Conservation (phyloP, 2,888 invertebrate species). For the Drosophila emarginata region DNA sequence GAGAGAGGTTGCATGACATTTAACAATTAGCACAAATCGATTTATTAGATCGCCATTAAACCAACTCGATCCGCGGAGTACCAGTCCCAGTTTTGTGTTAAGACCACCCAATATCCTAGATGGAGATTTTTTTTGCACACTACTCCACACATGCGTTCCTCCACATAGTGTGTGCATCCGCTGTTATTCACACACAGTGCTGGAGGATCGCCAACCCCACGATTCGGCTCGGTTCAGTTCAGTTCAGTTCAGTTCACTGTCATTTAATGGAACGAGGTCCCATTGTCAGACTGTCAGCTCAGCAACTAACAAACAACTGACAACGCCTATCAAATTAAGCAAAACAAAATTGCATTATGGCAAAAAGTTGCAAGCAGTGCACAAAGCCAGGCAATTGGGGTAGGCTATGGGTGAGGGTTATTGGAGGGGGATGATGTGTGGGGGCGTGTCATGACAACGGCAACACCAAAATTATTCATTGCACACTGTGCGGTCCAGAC, state of each 20-base stretch:
- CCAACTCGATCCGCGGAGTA: neutral
- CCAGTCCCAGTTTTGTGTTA: neutral
- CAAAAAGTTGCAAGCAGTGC: conserved; percentile 50
- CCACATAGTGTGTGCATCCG: neutral
- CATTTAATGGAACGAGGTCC: neutral
- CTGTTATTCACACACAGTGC: neutral
- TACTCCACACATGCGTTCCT: neutral
- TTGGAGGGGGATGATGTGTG: neutral
- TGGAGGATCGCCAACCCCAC: neutral
- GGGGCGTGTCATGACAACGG: conserved; percentile 52
- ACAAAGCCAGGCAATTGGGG: conserved; percentile 12
- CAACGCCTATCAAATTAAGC: conserved; percentile 77
- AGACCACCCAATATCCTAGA: neutral
- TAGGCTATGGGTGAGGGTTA: neutral
- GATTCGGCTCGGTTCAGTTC: neutral
- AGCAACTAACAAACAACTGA: conserved; percentile 54
- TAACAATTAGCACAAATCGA: no score
- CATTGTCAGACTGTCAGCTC: conserved; percentile 13
- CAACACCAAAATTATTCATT: conserved; percentile 72
- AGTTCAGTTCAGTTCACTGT: conserved; percentile 2
- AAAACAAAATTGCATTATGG: conserved; percentile 76
- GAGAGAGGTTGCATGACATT: neutral
- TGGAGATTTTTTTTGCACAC: neutral
- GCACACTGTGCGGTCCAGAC: conserved; percentile 79
- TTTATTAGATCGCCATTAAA: neutral